Evolutionary conservation across 2,888 invertebrate genomes (phyloP).

Genomic region (Noctua janthe): DNA sequence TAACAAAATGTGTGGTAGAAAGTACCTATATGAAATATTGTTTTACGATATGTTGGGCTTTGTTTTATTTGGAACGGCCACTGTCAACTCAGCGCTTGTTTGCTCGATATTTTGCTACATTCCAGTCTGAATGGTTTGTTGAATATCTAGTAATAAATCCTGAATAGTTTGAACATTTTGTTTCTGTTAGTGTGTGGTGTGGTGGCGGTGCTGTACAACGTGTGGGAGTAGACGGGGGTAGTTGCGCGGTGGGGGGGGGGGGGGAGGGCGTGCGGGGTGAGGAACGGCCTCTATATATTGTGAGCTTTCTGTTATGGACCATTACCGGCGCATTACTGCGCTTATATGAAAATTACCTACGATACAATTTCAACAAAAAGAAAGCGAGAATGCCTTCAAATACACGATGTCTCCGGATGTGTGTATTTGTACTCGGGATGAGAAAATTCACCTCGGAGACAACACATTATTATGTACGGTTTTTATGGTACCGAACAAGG

Average conservation of each 20-base stretch:
- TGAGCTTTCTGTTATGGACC: conserved; percentile 84
- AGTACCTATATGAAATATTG: conserved; percentile 67
- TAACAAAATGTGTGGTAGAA: conserved; percentile 32
- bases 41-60: conserved; percentile 63
- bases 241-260: conserved; percentile 1
- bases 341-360: conserved; percentile 82
- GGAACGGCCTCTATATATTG: conserved; percentile 75
- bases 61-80: conserved; percentile 69
- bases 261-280: conserved; percentile 38
- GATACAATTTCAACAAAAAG: conserved; percentile 78
- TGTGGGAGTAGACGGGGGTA: conserved; percentile 48
- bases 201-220: conserved; percentile 59
- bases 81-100: conserved; percentile 72
- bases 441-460: conserved; percentile 50
- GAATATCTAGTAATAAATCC: conserved; percentile 78
- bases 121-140: conserved; percentile 73
- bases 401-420: conserved; percentile 66
- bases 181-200: conserved; percentile 73
- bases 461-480: conserved; percentile 33
- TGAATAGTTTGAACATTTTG: conserved; percentile 79
- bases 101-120: conserved; percentile 72
- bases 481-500: conserved; percentile 31
- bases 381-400: conserved; percentile 70
- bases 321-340: conserved; percentile 83
- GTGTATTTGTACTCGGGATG: conserved; percentile 56